Percentiles rank a stretch among this genome's conserved stretches.
Conservation (phyloP, 2,113 vertebrate genomes). For the Ophiodon elongatus region DNA sequence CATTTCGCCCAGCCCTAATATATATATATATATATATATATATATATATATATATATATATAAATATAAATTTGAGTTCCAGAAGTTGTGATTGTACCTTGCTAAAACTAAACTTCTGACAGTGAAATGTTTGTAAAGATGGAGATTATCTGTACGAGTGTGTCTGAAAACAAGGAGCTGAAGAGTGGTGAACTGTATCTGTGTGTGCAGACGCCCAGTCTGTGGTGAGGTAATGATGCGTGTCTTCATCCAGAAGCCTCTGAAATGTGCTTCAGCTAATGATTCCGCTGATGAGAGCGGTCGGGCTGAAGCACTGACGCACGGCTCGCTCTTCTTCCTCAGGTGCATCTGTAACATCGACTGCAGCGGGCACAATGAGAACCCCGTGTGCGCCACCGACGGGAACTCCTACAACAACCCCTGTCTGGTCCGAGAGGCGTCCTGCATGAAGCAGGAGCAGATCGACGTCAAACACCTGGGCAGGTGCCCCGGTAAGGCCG, state of each 20-base stretch:
- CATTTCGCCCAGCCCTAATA: no score
- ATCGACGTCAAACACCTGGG: slow-evolving; percentile 96
- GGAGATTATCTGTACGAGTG: background rate
- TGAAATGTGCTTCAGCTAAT: background rate
- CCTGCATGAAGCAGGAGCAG: slow-evolving; percentile 96
- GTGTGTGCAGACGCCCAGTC: background rate
- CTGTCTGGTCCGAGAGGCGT: slow-evolving; percentile 94
- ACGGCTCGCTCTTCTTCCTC: slow-evolving; percentile 56
- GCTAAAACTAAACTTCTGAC: background rate
- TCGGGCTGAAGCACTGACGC: background rate
- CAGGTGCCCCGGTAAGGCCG: slow-evolving; percentile 92
- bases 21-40: no score
- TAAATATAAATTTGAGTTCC: no score
- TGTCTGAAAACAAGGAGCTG: no score
- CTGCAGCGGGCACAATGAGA: slow-evolving; percentile 97
- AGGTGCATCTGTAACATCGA: slow-evolving; percentile 98
- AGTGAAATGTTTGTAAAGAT: background rate
- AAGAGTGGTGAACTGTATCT: background rate
- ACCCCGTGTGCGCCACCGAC: slow-evolving; percentile 95
- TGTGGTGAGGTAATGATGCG: slow-evolving; percentile 23
- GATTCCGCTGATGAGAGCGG: slow-evolving; percentile 17
- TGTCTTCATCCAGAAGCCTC: slow-evolving; percentile 21
- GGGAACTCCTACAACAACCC: slow-evolving; percentile 97
- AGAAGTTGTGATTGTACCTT: background rate
- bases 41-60: no score